Evolutionary conservation across 2,113 vertebrate genomes (phyloP), one percentile per base, ranked within the genome.

Genomic region (Isichthys henryi): DNA sequence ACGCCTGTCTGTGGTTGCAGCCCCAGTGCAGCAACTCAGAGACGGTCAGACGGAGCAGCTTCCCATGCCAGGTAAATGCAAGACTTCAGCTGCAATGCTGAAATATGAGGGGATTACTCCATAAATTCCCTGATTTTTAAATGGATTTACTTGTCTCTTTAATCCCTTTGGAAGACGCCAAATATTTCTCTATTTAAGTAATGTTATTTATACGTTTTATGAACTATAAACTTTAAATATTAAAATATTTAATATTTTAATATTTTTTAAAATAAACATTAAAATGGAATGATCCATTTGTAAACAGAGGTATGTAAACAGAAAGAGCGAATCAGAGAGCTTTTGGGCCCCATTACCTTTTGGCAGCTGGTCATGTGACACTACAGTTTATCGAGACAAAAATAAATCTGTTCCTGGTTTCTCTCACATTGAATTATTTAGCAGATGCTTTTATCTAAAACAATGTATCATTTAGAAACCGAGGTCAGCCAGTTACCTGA

Each of bases 31-130:
- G 52, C 93, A 90, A 87, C 21, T 87, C 87, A 11, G 88, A 93
- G 90, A 92, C 92, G 77, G 23, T 45, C 66, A 91, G 94, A 89
- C 91, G 87, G 90, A 93, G 92, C 88, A 91, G 87, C 85, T 91
- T 66, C 87, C 93, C 3, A 91, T 87, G 89, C 92, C 93, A 31
- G 95, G 95, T 96, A 52, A 94, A 94, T 89, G 84, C 27, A 58
- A 7, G 43, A 23, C 15, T 7, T 35, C 9, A 45, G 39, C 43
- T 39, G 70, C 70, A 77, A 7, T 77, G 31, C 70, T 77, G 31
- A 39, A 77, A 35, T 39, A 39, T 43, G 74, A 19, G 35, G 74
- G 74, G 35, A 77, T 77, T 43, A 43, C 74, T 43, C 43, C 9
- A 77, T 39, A 43, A 77, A 77, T 35, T 39, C 35, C 35, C 35